phyloP scores from a whole-genome alignment of 2,797 vertebrate genomes.

The Ptychobarbus kaznakovi region DNA sequence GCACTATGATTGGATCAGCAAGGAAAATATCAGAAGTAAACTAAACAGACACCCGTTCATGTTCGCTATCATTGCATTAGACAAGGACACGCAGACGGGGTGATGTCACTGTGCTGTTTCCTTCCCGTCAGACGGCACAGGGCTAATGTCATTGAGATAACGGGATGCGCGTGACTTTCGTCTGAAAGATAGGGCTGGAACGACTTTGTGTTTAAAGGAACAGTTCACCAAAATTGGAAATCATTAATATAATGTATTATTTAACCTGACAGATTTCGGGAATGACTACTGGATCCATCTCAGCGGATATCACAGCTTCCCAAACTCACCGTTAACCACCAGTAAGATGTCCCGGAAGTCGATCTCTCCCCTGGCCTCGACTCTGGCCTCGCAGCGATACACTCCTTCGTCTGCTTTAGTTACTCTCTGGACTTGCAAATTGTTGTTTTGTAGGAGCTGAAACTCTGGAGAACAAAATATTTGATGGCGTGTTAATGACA shows the following conservation, averaged over 20 bases:
- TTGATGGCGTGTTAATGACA: slow-evolving; percentile 10
- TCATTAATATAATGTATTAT: not conserved
- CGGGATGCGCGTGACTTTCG: not conserved
- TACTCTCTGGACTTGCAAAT: slow-evolving; percentile 93
- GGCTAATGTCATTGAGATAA: slow-evolving; percentile 44
- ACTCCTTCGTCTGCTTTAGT: slow-evolving; percentile 95
- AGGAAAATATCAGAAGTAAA: slow-evolving; percentile 75
- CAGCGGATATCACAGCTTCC: not conserved
- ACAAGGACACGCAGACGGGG: slow-evolving; percentile 44
- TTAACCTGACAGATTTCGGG: not conserved
- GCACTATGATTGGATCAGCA: slow-evolving; percentile 78
- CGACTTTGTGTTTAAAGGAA: slow-evolving; percentile 20
- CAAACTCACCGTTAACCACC: slow-evolving; percentile 92
- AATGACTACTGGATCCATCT: not conserved
- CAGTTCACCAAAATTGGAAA: not conserved
- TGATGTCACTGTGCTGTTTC: slow-evolving; percentile 47
- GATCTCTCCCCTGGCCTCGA: slow-evolving; percentile 96
- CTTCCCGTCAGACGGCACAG: slow-evolving; percentile 19
- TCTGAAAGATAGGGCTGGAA: not conserved
- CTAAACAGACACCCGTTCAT: slow-evolving; percentile 75
- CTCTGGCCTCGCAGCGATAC: slow-evolving; percentile 96
- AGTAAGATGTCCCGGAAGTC: slow-evolving; percentile 95
- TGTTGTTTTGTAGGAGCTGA: slow-evolving; percentile 90
- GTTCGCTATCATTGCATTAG: slow-evolving; percentile 62
- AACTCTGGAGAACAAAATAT: slow-evolving; percentile 72